These are phyloP conservation scores for Sebastes matsubarae DNA, from an alignment of 2,797 vertebrate genomes.

Conservation along the genomic window DNA sequence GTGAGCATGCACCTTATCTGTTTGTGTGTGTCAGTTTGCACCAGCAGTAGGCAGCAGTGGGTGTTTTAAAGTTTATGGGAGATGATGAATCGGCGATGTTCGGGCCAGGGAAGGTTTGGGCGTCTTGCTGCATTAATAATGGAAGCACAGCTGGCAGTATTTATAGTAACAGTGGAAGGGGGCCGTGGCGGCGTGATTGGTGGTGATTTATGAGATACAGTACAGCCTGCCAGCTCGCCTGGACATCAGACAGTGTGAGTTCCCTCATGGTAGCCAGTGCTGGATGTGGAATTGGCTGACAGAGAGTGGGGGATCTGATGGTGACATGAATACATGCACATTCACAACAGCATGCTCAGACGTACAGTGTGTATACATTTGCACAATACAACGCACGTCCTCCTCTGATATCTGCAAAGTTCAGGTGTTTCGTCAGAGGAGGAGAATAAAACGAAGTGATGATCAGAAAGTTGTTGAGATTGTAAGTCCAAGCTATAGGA, in stretches of 20 bases:
- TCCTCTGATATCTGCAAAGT: background rate
- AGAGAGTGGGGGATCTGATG: background rate
- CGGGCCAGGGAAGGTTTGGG: conserved; percentile 54
- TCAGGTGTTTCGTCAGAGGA: conserved; percentile 10
- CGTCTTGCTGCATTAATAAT: conserved; percentile 83
- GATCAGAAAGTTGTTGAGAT: background rate
- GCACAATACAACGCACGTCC: background rate
- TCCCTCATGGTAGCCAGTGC: conserved; percentile 71
- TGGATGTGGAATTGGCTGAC: conserved; percentile 45
- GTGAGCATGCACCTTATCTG: conserved; percentile 29
- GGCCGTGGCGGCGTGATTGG: conserved; percentile 49
- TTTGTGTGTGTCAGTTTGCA: conserved; percentile 31
- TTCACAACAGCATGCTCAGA: conserved; percentile 1
- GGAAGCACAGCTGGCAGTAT: conserved; percentile 84
- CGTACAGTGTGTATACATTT: conserved; percentile 4
- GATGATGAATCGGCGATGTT: conserved; percentile 65
- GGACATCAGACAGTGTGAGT: conserved; percentile 64
- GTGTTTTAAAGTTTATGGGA: conserved; percentile 66
- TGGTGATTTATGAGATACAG: conserved; percentile 61
- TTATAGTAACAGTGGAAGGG: conserved; percentile 74
- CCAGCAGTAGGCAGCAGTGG: conserved; percentile 67
- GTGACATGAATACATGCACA: conserved; percentile 9
- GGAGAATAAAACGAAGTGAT: background rate
- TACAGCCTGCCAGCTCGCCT: conserved; percentile 57
- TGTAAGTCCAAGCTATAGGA: background rate